Percentiles rank a stretch among this genome's conserved stretches.
phyloP scores from a whole-genome alignment of 2,888 invertebrate species.

The Oeneis ivallda region DNA sequence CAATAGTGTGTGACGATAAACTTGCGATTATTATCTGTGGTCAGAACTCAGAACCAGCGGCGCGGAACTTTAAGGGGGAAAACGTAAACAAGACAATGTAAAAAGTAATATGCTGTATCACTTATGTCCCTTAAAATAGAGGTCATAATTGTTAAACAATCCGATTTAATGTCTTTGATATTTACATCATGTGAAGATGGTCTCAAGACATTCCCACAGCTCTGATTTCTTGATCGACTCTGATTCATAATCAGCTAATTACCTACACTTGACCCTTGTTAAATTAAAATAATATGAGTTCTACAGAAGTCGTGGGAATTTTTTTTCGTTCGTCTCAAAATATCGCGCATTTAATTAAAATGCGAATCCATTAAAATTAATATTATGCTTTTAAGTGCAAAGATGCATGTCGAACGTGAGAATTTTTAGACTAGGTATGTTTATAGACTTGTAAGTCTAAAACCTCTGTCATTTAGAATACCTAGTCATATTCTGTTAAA shows the following conservation, averaged over 20 bases:
- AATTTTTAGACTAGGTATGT: neutral
- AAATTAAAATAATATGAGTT: conserved; percentile 35
- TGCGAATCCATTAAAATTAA: conserved; percentile 20
- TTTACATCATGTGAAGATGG: conserved; percentile 73
- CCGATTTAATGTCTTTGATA: conserved; percentile 1
- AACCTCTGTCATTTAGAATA: neutral
- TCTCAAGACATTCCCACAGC: conserved; percentile 79
- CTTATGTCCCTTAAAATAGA: conserved; percentile 20
- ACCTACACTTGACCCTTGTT: conserved; percentile 60
- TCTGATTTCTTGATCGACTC: conserved; percentile 76
- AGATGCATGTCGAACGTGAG: conserved; percentile 11
- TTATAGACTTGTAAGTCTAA: neutral
- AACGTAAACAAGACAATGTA: conserved; percentile 55
- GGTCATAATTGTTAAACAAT: conserved; percentile 3
- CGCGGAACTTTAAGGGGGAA: conserved; percentile 76
- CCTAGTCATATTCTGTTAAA: neutral
- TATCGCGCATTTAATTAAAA: conserved; percentile 16
- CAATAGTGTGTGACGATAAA: conserved; percentile 74
- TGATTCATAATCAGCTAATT: conserved; percentile 77
- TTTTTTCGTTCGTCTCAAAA: conserved; percentile 28
- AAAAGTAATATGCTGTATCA: neutral
- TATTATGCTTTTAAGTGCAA: conserved; percentile 2
- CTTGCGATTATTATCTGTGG: conserved; percentile 77
- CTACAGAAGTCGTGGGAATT: conserved; percentile 34
- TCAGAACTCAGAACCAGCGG: conserved; percentile 57